These are phyloP conservation scores for Oreocharis arfaki DNA, from an alignment of 2,113 vertebrate genomes.

Conservation along the genomic window DNA sequence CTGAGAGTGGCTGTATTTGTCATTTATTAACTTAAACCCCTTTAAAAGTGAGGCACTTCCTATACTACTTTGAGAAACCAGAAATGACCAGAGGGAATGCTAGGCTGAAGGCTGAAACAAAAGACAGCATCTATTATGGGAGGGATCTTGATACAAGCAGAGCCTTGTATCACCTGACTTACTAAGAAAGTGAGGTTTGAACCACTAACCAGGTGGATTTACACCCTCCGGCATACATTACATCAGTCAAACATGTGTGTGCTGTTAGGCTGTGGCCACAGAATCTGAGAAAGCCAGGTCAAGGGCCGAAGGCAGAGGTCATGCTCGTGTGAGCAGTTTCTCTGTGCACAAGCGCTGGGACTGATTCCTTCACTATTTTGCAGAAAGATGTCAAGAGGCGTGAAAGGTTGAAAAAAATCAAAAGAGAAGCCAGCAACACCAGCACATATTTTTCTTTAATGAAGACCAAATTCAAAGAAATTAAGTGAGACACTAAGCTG, in stretches of 20 bases:
- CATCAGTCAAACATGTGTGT: not conserved
- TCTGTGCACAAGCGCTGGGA: rapidly evolving
- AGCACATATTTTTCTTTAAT: not conserved
- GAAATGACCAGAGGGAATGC: not conserved
- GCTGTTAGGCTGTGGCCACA: not conserved
- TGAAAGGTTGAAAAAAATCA: not conserved
- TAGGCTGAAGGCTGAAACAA: not conserved
- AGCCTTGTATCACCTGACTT: not conserved
- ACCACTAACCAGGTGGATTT: not conserved
- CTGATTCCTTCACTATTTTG: not conserved
- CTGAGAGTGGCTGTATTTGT: not conserved
- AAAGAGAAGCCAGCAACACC: not conserved
- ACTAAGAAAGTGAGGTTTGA: not conserved
- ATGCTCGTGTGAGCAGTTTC: not conserved
- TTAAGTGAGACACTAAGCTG: not conserved
- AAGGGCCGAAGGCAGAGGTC: not conserved
- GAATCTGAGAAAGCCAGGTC: not conserved
- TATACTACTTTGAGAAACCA: not conserved
- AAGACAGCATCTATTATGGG: not conserved
- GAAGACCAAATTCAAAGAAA: not conserved
- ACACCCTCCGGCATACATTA: not conserved
- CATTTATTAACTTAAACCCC: not conserved
- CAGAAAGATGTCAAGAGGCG: not conserved
- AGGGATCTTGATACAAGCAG: not conserved
- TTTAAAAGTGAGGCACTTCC: not conserved